Conservation (phyloP, 2,113 vertebrate species). For the Geococcyx californianus region DNA sequence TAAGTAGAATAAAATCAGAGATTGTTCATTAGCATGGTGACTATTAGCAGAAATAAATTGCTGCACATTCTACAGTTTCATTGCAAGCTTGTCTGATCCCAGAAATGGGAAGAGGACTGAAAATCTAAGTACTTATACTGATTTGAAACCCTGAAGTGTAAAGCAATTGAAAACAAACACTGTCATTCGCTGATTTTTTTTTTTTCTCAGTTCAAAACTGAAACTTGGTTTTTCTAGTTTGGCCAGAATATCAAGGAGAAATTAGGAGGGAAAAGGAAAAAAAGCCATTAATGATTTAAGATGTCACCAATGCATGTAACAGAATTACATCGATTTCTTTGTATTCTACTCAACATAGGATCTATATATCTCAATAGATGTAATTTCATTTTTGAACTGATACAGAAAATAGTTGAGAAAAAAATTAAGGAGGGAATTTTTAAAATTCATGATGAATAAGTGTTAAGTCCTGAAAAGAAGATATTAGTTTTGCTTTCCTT, state of each 20-base stretch:
- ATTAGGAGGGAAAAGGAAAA: background rate
- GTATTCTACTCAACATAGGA: background rate
- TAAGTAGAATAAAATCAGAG: constrained; percentile 3
- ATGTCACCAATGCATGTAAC: background rate
- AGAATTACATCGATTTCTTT: background rate
- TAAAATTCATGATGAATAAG: background rate
- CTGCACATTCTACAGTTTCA: background rate
- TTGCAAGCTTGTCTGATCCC: background rate
- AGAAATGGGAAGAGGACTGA: background rate
- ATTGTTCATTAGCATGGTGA: background rate
- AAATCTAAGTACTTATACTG: background rate
- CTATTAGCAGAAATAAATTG: constrained; percentile 15
- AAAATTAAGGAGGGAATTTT: background rate
- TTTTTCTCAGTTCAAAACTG: background rate
- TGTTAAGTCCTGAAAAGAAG: background rate
- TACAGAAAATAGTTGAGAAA: background rate
- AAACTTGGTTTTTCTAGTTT: background rate
- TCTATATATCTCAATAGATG: background rate
- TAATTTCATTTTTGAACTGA: background rate
- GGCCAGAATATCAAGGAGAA: background rate
- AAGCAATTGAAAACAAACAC: background rate
- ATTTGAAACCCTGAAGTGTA: background rate
- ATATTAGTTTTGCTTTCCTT: background rate
- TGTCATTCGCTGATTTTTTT: background rate
- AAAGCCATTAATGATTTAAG: background rate